Evolutionary conservation across 2,888 invertebrate species (phyloP).

Genomic region (Ernsta delagoae): DNA sequence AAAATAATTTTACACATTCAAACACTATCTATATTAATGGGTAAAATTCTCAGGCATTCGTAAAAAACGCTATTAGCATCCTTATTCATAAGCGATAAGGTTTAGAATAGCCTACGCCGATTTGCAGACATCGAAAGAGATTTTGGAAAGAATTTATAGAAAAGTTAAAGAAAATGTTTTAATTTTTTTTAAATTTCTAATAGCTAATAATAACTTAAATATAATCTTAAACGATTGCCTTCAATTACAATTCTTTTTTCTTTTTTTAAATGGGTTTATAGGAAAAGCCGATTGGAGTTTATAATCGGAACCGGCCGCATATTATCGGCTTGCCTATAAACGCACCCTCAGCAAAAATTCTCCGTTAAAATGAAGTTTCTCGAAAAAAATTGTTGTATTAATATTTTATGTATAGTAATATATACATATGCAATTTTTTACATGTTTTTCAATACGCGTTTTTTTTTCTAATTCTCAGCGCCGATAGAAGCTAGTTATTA

Average conservation of each 20-base stretch:
- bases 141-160: background rate
- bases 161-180: background rate
- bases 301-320: background rate
- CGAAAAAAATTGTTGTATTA: too few species aligned
- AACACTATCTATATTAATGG: conserved; percentile 17
- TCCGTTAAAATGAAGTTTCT: background rate
- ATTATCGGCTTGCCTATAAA: background rate
- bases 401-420: too few species aligned
- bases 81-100: conserved; percentile 53
- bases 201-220: too few species aligned
- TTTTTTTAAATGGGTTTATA: too few species aligned
- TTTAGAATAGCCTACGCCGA: conserved; percentile 49
- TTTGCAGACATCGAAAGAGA: conserved; percentile 6
- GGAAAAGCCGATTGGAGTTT: background rate
- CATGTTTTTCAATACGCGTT: background rate
- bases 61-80: conserved; percentile 51
- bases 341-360: background rate
- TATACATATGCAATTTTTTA: too few species aligned
- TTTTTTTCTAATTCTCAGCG: background rate
- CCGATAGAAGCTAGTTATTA: conserved; percentile 10
- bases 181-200: too few species aligned
- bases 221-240: too few species aligned
- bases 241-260: too few species aligned
- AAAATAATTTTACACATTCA: background rate
- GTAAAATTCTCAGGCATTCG: conserved; percentile 8